Conservation (phyloP, 2,888 invertebrate species). For the Neoitamus cyanurus region DNA sequence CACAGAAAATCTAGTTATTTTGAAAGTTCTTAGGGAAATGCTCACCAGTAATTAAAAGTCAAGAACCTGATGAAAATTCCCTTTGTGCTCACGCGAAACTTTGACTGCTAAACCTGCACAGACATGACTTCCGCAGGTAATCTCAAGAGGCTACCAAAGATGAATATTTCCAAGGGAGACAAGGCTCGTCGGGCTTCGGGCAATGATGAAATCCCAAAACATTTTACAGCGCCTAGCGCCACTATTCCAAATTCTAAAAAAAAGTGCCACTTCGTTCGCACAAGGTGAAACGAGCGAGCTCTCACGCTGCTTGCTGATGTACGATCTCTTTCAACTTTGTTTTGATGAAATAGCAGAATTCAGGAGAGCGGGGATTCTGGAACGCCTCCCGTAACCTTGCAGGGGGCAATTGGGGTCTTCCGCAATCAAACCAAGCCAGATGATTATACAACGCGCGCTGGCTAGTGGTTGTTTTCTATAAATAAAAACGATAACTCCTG, state of each 20-base stretch:
- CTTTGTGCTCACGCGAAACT: background rate
- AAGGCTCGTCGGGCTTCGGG: background rate
- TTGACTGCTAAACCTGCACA: background rate
- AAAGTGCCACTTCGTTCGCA: background rate
- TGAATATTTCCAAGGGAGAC: background rate
- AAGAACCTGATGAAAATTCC: background rate
- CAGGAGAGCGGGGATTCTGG: background rate
- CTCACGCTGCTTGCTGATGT: background rate
- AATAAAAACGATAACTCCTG: background rate
- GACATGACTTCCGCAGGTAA: background rate
- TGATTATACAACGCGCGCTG: background rate
- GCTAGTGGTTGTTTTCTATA: background rate
- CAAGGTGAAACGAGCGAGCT: background rate
- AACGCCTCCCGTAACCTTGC: background rate
- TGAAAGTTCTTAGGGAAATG: background rate
- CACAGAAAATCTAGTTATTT: no score
- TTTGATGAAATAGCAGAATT: background rate
- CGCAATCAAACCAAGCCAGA: background rate
- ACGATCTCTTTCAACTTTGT: background rate
- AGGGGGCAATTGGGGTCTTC: background rate
- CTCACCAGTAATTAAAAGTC: background rate
- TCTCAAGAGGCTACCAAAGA: background rate
- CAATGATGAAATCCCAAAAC: background rate
- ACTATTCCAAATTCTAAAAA: background rate
- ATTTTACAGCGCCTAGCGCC: background rate